Base-by-base conservation (phyloP, 2,888 invertebrate genomes). In the Caenorhabditis drosophilae region DNA sequence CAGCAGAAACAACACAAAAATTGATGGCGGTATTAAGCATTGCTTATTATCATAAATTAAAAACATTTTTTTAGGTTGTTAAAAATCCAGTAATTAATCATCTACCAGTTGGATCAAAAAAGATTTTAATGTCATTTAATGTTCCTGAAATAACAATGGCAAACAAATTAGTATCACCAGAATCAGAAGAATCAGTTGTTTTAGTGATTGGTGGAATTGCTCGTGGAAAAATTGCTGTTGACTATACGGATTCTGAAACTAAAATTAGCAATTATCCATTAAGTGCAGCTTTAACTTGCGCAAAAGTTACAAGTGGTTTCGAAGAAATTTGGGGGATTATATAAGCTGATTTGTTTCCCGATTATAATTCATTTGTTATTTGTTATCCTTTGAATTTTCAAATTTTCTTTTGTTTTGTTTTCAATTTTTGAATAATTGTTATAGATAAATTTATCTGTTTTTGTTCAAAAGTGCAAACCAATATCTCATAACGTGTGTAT, bases 141-240 rank as follows among this genome's bases (percentile, higher is more conserved):
- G 59, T 60, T 4, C 48, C 55, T n/a, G 70, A 72, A 40, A 15
- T 69, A 40, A 64, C 67, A 12, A 52, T 60, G 51, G 56, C 73
- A 4, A 70, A 71, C 40, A 72, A 72, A 44, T 40, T 76, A 7
- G 67, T 70, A 1, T 58, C 67, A 34, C 57, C 66, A 16, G 67
- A 60, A 27, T 42, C 60, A 4, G 63, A 78, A 12, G 75, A 75
- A 25, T 94, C 96, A 0, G 88, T 96, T 57, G 93, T 91, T 0
- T 87, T 98, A 73, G 90, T 96, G 2, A 87, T 98, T 58, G 98
- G 98, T 38, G 94, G 97, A 2, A 95, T 98, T 90, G 97, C 98
- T 0, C 93, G 95, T 86, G 98, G 98, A 54, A 91, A 90, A 89
- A 87, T 89, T 6, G 85, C 87, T 56, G 84, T 86, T 1, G 93